Evolutionary conservation across 2,888 invertebrate species (phyloP), one percentile per base, ranked within the genome.

Genomic region (Capitulum mitella): DNA sequence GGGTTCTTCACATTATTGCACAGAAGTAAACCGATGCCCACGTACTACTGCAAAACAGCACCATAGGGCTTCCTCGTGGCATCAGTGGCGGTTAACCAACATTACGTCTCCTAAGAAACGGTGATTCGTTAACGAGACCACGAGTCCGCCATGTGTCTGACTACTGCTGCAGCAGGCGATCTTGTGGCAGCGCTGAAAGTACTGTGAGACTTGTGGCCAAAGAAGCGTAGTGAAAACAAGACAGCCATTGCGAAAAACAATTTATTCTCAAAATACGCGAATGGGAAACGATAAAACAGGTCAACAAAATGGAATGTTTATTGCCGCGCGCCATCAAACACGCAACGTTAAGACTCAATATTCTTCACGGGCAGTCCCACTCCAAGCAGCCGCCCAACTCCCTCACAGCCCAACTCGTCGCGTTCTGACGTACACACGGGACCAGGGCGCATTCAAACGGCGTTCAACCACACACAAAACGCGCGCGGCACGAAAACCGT

Each of bases 281-380:
- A 32, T 19, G 29, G 34, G 64, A 32, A 64, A 64, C 64, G 64
- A 64, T 29, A 64, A 34, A 64, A 64, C 64, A 34, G 19, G 19
- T 64, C 64, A 64, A 64, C 64, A 34, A 64, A 64, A 64, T 64
- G 64, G 64, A 64, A 64, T 64, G 64, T 64, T 19, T 32, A 32
- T 32, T 64, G 34, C 64, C 19, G 64, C 16, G 22, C 64, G 16
- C 19, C 3, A 61, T 29, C 12, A 8, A 10, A 61, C 58, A 29
- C 29, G 29, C 58, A 61, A 32, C 64, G 34, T 64, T 34, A 34
- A 32, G 10, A 34, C 19, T 6, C 16, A 34, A 34, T 29, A 34
- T 61, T 32, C 29, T 19, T 64, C 64, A 5, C n/a, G 29, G 19
- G 14, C 6, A 16, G 16, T 32, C 64, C 19, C 16, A 14, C 16